Evolutionary conservation across 53 echinoderm and acorn worm species (phyloP), one percentile per base, ranked within the genome.

Genomic region (Astropecten irregularis): DNA sequence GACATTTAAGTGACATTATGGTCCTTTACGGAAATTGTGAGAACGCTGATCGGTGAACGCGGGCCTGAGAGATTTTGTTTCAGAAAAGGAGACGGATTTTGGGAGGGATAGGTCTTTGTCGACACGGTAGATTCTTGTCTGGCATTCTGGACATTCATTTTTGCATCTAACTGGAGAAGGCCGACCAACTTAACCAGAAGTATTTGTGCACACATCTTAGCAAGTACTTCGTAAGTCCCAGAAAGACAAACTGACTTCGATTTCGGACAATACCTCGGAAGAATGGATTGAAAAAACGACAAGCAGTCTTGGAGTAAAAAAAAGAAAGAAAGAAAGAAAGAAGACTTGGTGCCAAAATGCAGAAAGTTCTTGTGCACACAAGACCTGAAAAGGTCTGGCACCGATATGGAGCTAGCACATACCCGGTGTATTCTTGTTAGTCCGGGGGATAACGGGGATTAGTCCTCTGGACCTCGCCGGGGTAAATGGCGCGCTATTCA

Each of bases 181-280:
- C 9, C 28, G 31, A 58, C 0, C 59, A 42, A 42, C 42, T 42
- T 42, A 42, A 11, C 27, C 2, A 52, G 38, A 57, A 27, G 74
- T 74, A 56, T 58, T 74, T 74, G 32, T 57, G 58, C 40, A 74
- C 56, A 74, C 74, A 74, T 56, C 74, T 74, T 74, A 74, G 58
- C 56, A 74, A 74, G 56, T 74, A 74, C 74, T 74, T 74, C 74
- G 11, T 74, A 74, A 74, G 74, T n/a, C 38, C 21, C 20, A 48
- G 81, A 62, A 48, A 50, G 23, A 81, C 49, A 81, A 81, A 64
- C 32, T 9, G 14, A 60, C 23, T n/a, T n/a, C n/a, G n/a, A n/a
- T n/a, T n/a, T n/a, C n/a, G n/a, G 49, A 46, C n/a, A 46, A 57
- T 6, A 57, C 5, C 4, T 22, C 4, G 58, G 27, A 18, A 16